Evolutionary conservation across 1,140 invertebrate species (phyloP), one percentile per base, ranked within the genome.

Genomic region (Batillaria attramentaria): DNA sequence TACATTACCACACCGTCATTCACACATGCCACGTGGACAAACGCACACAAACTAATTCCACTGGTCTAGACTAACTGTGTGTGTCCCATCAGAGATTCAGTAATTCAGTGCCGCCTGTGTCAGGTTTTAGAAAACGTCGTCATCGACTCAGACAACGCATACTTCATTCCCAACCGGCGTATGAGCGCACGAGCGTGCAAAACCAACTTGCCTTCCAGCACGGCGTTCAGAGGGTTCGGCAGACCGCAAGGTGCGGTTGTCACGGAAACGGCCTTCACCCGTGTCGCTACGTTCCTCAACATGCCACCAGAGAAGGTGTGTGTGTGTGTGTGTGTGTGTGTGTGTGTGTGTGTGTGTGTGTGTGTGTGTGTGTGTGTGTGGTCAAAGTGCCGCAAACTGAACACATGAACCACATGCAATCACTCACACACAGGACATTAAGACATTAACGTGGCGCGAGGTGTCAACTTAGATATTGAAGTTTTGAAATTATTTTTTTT

Each of bases 201-300:
- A 74, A 92, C 91, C 3, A 92, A 92, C 80, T 86, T 87, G 37
- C 81, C 85, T 33, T 91, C 90, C 16, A 92, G 91, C 79, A 92
- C 91, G 50, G 91, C 91, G 0, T 90, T 92, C 81, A 70, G 91
- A 41, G 91, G 90, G 13, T 92, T 90, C 86, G 91, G 91, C 60
- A 84, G 84, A 37, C 89, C 90, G 33, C 91, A 92, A 81, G 86
- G 83, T 0, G 84, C 88, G 79, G 84, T 90, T 79, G 73, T 90
- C 1, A 79, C 80, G 35, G 91, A 92, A 78, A 84, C 76, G 16
- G 85, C 86, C 10, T 84, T 92, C 18, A 79, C 81, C 39, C 78
- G 90, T 60, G 84, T 91, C 5, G 87, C 90, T 33, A 39, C 77
- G 37, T 83, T 82, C 37, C 80, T 91, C 3, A 73, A 78, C 4